Evolutionary conservation across 1,140 invertebrate species (phyloP), one percentile per base, ranked within the genome.

Genomic region (Drosophila ambigua): DNA sequence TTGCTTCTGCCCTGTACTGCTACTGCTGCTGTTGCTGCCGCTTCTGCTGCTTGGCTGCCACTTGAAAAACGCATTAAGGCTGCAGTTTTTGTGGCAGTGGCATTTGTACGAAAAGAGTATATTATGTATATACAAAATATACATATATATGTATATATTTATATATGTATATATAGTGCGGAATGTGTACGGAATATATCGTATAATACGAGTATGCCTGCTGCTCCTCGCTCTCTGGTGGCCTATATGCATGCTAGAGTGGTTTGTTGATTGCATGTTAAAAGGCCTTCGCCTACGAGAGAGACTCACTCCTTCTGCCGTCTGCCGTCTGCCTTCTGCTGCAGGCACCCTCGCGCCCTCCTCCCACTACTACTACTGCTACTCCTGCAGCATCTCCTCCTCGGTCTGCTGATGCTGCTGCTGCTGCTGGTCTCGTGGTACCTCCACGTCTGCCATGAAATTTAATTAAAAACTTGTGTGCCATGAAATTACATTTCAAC

Each of bases 381-480:
- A 39, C 48, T 45, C n/a, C 52, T 77, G 55, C 61, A 23, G 35
- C n/a, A 46, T 35, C 54, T 26, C 23, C 35, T 60, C n/a, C 59
- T 44, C 4, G 20, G 55, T 28, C 35, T 55, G 20, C 57, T 63
- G 41, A 45, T 41, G 58, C 53, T 57, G 62, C 57, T 63, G 41
- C 57, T 75, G 57, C 79, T 65, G 7, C 8, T 31, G 26, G 26
- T 28, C 26, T 28, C 5, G 26, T 28, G 57, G 66, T 67, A 71
- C 53, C 31, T 35, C 28, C 35, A 11, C 72, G 72, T 85, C 75
- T 85, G 74, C 82, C 82, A 85, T 89, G 79, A 89, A 84, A 89
- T 89, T 89, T 89, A 89, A 89, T 89, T 89, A 89, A 89, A 88
- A 89, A 89, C 84, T 89, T 89, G 84, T 89, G 84, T 89, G 80